Evolutionary conservation across 2,797 vertebrate genomes (phyloP).

Genomic region (Oryzias sinensis): DNA sequence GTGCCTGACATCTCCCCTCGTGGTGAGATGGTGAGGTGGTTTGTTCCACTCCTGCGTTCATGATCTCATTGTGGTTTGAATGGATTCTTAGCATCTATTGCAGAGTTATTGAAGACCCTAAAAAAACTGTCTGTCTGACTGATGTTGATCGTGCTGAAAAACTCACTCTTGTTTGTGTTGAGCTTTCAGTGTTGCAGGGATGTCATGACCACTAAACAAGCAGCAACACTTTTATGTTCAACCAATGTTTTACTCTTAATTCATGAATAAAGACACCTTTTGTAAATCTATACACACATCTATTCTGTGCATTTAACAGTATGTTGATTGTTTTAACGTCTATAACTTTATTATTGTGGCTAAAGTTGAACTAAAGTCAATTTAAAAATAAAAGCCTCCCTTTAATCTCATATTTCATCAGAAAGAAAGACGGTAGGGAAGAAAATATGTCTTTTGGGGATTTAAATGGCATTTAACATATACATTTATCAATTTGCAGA

Average conservation of each 20-base stretch:
- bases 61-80: slow-evolving; percentile 65
- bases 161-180: slow-evolving; percentile 9
- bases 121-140: slow-evolving; percentile 50
- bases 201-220: slow-evolving; percentile 19
- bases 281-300: too few relatives aligned
- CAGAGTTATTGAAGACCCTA: slow-evolving; percentile 45
- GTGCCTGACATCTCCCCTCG: slow-evolving; percentile 21
- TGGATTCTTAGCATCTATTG: slow-evolving; percentile 36
- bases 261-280: too few relatives aligned
- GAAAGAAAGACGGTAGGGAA: too few relatives aligned
- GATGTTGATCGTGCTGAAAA: slow-evolving; percentile 40
- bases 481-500: too few relatives aligned
- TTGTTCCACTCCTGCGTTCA: slow-evolving; percentile 66
- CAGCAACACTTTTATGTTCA: neutral
- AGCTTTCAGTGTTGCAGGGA: slow-evolving; percentile 14
- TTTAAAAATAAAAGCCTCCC: too few relatives aligned
- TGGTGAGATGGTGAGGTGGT: slow-evolving; percentile 51
- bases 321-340: too few relatives aligned
- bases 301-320: too few relatives aligned
- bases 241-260: neutral
- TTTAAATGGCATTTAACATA: too few relatives aligned
- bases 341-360: too few relatives aligned
- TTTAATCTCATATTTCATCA: too few relatives aligned
- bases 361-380: too few relatives aligned
- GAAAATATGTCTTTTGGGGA: too few relatives aligned